Conservation (phyloP, 2,113 vertebrate species). For the Myotis yumanensis region DNA sequence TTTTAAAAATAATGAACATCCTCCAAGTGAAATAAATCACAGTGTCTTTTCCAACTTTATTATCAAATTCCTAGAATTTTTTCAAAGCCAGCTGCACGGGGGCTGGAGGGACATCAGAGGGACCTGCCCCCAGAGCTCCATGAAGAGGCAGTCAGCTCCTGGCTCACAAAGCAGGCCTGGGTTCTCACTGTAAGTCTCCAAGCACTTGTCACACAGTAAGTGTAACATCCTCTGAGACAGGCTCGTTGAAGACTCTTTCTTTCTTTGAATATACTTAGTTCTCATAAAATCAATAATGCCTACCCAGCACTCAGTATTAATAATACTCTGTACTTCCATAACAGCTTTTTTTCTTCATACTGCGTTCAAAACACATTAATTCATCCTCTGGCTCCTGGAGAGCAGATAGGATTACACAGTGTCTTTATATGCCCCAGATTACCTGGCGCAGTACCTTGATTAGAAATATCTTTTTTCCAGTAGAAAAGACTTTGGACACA, state of each 20-base stretch:
- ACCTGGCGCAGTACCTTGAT: not conserved
- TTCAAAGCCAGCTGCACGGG: not conserved
- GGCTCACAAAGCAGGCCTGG: not conserved
- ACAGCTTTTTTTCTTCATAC: not conserved
- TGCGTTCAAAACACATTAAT: slow-evolving; percentile 13
- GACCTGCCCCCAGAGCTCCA: not conserved
- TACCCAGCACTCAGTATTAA: not conserved
- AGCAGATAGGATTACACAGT: not conserved
- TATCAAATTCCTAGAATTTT: not conserved
- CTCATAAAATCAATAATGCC: slow-evolving; percentile 13
- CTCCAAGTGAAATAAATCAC: not conserved
- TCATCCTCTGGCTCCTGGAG: not conserved
- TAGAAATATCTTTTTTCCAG: not conserved
- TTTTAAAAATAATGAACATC: not conserved
- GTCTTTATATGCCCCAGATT: not conserved
- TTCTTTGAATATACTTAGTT: slow-evolving; percentile 9
- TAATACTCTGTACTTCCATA: not conserved
- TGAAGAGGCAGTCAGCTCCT: not conserved
- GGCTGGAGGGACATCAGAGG: not conserved
- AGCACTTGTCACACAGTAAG: not conserved
- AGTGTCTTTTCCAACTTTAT: not conserved
- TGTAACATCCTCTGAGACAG: not conserved
- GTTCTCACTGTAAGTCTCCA: not conserved
- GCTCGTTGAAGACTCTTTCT: not conserved
- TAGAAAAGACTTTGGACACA: not conserved